Evolutionary conservation across 1,140 invertebrate species (phyloP).

Genomic region (Liolophura sinensis): DNA sequence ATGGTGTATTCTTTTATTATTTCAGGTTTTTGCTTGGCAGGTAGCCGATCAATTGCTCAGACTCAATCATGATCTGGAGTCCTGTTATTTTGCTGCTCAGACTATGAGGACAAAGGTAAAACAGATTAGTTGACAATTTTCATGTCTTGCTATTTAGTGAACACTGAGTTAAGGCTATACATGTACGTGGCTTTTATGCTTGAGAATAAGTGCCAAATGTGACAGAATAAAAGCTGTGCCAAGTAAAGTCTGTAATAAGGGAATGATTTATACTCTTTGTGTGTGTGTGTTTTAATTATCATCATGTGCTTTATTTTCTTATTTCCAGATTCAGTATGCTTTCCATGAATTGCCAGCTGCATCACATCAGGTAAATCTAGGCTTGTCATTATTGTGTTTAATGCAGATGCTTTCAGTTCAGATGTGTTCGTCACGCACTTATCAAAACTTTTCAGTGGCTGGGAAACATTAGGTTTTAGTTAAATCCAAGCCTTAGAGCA

Average conservation of each 20-base stretch:
- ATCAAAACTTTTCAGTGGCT: too few species aligned
- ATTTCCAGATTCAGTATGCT: slow-evolving; percentile 73
- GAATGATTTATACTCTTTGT: too few species aligned
- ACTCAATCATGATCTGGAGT: slow-evolving; percentile 82
- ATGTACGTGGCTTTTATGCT: neutral
- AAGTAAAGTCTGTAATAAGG: too few species aligned
- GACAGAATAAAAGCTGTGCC: neutral
- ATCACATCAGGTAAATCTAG: slow-evolving; percentile 66
- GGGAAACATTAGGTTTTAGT: too few species aligned
- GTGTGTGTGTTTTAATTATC: too few species aligned
- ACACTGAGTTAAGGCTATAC: neutral
- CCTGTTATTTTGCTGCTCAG: slow-evolving; percentile 97
- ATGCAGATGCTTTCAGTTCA: neutral
- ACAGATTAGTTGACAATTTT: slow-evolving; percentile 58
- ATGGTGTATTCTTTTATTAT: slow-evolving; percentile 26
- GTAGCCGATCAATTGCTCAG: slow-evolving; percentile 91
- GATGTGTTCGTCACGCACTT: neutral
- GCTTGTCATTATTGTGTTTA: neutral
- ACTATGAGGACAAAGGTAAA: slow-evolving; percentile 88
- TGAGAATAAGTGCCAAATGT: too few species aligned
- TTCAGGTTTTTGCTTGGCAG: slow-evolving; percentile 90
- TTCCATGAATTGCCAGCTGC: slow-evolving; percentile 90
- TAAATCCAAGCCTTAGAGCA: too few species aligned
- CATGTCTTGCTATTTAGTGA: slow-evolving; percentile 4
- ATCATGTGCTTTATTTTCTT: slow-evolving; percentile 10